Base-by-base conservation (phyloP, 2,797 vertebrate species). In the Spatula versicolor region DNA sequence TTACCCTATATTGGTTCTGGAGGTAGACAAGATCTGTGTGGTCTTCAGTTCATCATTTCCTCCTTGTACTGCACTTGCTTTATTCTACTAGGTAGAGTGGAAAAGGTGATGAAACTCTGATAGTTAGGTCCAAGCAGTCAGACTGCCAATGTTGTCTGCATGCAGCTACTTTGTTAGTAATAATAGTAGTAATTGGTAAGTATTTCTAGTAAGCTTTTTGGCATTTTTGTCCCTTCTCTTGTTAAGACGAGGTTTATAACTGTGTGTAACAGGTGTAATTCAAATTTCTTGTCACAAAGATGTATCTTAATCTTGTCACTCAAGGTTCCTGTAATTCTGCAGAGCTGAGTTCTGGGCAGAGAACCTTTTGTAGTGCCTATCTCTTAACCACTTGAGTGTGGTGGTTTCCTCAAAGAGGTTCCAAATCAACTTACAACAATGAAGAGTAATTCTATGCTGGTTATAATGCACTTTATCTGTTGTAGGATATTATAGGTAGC, bases 1-100 rank as follows among this genome's bases (percentile, higher is more conserved):
- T 14, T 56, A 28, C 4, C 21, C 6, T 48, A 16, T 69, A 30
- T 62, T 20, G 21, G 4, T 10, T 80, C 41, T 41, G 18, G 41
- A 78, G 31, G 18, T 14, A 54, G 30, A 56, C 7, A 72, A 35
- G 60, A 18, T 68, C 30, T 72, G 0, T 0, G 2, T 62, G n/a
- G 25, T 25, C 81, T 85, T 72, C 13, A 78, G 62, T 83, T 77
- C 3, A 14, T 54, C 31, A 10, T 14, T 6, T 4, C 46, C 7
- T 68, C 45, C 20, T 56, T 77, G 33, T 54, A 31, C 12, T 69
- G 30, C 11, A 22, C 31, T 75, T 4, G 1, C 22, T 54, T 63
- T 41, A 5, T 50, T 92, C 72, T 86, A 8, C 22, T 67, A 35
- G 54, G 39, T 21, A 52, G 26, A n/a, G 16, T 21, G 5, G 64